These are phyloP conservation scores for Microtus ochrogaster DNA, from an alignment of 2,113 vertebrate species.

Conservation along the genomic window DNA sequence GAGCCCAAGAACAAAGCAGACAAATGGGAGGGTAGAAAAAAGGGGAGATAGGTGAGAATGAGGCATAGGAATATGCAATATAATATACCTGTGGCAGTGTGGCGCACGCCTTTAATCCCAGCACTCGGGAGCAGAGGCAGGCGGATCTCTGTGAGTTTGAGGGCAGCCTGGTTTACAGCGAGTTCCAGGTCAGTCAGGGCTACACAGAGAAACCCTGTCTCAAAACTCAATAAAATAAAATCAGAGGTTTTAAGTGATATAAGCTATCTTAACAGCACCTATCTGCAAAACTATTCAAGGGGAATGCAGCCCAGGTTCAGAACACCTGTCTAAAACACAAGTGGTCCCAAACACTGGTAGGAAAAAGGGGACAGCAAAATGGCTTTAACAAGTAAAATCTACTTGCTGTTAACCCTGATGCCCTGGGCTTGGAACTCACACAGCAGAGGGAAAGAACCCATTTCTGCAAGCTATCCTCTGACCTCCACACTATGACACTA, in stretches of 20 bases:
- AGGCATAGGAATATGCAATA: background rate
- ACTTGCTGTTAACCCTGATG: background rate
- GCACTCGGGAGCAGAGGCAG: background rate
- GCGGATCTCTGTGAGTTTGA: background rate
- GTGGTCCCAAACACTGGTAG: background rate
- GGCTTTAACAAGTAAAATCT: background rate
- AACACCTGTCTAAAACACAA: background rate
- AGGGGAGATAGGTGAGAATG: background rate
- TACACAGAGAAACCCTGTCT: background rate
- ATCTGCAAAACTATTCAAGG: slow-evolving; percentile 5
- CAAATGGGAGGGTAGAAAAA: background rate
- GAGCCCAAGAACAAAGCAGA: background rate
- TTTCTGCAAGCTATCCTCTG: background rate
- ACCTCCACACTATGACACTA: background rate
- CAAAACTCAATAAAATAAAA: background rate
- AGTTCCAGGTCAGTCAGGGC: background rate
- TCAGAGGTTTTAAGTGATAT: background rate
- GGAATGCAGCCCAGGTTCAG: background rate
- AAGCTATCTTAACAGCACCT: slow-evolving; percentile 6
- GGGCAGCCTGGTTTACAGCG: no score
- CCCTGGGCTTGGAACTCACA: background rate
- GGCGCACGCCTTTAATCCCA: background rate
- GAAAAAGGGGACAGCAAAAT: background rate
- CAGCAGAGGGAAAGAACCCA: background rate
- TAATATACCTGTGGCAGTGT: background rate